phyloP scores from a whole-genome alignment of 2,797 vertebrate genomes.

The Psittacula echo region DNA sequence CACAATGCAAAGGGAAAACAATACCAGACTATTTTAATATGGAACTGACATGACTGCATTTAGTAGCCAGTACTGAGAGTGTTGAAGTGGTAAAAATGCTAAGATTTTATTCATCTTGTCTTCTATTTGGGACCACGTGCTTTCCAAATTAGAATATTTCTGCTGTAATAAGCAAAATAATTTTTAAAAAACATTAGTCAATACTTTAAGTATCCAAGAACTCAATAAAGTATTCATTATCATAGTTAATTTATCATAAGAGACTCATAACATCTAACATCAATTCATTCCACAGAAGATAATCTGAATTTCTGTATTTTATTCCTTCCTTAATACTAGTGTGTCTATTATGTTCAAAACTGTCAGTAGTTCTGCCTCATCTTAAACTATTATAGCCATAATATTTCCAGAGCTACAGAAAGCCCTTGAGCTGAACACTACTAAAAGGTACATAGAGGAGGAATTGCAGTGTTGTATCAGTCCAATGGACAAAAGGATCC shows the following conservation, averaged over 20 bases:
- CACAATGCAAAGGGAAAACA: not conserved
- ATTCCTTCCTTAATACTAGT: not conserved
- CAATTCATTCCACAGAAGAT: not conserved
- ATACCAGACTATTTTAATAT: not conserved
- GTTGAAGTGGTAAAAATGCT: not conserved
- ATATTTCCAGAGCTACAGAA: not conserved
- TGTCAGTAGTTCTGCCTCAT: not conserved
- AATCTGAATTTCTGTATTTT: not conserved
- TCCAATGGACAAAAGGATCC: not conserved
- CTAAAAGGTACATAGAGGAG: not conserved
- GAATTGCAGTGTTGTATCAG: not conserved
- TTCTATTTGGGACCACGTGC: slow-evolving; percentile 17
- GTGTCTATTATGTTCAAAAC: not conserved
- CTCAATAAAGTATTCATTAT: slow-evolving; percentile 52
- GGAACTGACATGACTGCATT: not conserved
- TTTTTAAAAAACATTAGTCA: not conserved
- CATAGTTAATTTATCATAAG: slow-evolving; percentile 46
- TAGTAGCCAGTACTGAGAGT: not conserved
- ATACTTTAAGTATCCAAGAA: slow-evolving; percentile 34
- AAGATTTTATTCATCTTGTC: not conserved
- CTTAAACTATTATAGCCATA: not conserved
- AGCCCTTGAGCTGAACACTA: not conserved
- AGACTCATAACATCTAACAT: slow-evolving; percentile 4
- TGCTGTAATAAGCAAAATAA: not conserved
- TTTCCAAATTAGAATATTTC: not conserved